phyloP scores from a whole-genome alignment of 2,888 invertebrate species.

The Lymantria dispar region DNA sequence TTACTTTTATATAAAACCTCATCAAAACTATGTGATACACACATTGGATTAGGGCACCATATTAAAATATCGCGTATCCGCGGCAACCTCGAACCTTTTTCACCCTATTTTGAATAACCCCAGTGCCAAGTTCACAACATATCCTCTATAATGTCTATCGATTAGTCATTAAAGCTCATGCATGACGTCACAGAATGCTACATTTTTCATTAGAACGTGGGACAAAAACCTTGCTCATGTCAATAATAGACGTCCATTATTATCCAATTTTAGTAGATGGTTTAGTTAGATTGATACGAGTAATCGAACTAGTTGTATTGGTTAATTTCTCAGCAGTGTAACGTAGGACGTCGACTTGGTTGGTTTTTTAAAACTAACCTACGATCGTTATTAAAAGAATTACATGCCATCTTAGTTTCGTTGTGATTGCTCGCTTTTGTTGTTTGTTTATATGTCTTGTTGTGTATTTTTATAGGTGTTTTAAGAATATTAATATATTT shows the following conservation, averaged over 20 bases:
- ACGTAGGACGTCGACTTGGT: slow-evolving; percentile 26
- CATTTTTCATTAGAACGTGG: slow-evolving; percentile 56
- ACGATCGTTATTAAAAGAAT: neutral
- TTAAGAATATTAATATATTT: too few relatives aligned
- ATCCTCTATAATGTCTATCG: slow-evolving; percentile 44
- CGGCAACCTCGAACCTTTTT: neutral
- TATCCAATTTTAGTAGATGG: slow-evolving; percentile 58
- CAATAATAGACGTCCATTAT: slow-evolving; percentile 55
- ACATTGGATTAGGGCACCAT: too few relatives aligned
- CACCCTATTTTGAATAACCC: slow-evolving; percentile 1
- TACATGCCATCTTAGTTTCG: too few relatives aligned
- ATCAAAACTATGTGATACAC: too few relatives aligned
- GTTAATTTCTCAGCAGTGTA: slow-evolving; percentile 33
- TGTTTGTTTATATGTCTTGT: too few relatives aligned
- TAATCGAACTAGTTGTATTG: slow-evolving; percentile 32
- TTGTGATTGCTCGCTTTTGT: too few relatives aligned
- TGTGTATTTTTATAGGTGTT: too few relatives aligned
- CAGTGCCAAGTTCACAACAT: slow-evolving; percentile 49
- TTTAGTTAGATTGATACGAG: slow-evolving; percentile 47
- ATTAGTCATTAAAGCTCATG: slow-evolving; percentile 37
- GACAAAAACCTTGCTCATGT: slow-evolving; percentile 47
- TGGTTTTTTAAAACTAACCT: slow-evolving; percentile 10
- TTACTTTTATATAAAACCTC: too few relatives aligned
- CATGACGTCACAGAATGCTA: slow-evolving; percentile 53
- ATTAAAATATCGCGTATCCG: too few relatives aligned